Percentiles rank a stretch among this genome's conserved stretches.
phyloP scores from a whole-genome alignment of 1,140 invertebrate species.

The Samia ricini region DNA sequence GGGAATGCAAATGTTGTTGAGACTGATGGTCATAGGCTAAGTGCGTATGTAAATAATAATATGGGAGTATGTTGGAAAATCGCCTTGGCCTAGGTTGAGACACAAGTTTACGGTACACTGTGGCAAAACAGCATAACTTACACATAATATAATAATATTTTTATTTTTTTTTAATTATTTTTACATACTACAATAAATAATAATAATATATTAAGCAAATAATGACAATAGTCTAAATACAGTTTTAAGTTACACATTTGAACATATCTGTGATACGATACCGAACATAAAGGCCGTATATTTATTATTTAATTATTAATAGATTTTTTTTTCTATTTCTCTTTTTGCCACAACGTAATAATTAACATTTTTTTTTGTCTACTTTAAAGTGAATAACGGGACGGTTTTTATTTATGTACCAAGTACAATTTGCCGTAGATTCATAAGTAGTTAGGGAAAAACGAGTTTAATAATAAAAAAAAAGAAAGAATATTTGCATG shows the following conservation, averaged over 20 bases:
- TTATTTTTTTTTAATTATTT: constrained; percentile 23
- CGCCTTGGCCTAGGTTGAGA: constrained; percentile 70
- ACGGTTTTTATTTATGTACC: constrained; percentile 72
- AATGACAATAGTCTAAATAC: constrained; percentile 56
- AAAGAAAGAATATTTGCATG: constrained; percentile 54
- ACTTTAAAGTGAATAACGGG: constrained; percentile 55
- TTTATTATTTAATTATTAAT: constrained; percentile 25
- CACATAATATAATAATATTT: constrained; percentile 23
- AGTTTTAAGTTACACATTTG: constrained; percentile 62
- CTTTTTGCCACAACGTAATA: constrained; percentile 52
- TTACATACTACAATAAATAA: too few relatives aligned
- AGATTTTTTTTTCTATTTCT: constrained; percentile 37
- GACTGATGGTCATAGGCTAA: constrained; percentile 74
- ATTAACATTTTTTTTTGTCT: too few relatives aligned
- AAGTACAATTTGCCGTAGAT: constrained; percentile 74
- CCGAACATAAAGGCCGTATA: constrained; percentile 42
- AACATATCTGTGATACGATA: constrained; percentile 76
- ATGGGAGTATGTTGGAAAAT: constrained; percentile 73
- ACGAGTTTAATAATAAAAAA: constrained; percentile 37
- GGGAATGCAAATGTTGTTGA: constrained; percentile 68
- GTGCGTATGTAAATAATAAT: constrained; percentile 76
- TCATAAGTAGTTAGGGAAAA: constrained; percentile 74
- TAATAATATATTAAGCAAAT: constrained; percentile 44
- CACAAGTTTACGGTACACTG: constrained; percentile 49
- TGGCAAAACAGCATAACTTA: constrained; percentile 57